Percentiles rank a stretch among this genome's conserved stretches.
Evolutionary conservation across 2,888 invertebrate species (phyloP).

Genomic region (Heliconius charithonia): DNA sequence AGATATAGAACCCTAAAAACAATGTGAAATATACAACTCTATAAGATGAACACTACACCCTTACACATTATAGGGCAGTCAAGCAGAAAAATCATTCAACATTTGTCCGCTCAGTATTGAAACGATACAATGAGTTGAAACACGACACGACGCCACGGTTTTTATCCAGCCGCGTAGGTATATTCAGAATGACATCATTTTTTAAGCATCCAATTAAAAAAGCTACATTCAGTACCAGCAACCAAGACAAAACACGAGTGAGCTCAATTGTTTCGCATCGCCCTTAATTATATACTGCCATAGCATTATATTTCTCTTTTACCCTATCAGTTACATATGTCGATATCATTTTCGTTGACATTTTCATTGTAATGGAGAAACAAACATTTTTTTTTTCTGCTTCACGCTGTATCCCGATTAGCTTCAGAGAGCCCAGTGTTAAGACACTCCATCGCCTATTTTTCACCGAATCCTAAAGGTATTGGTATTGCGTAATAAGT

Average conservation of each 20-base stretch:
- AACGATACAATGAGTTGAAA: not conserved
- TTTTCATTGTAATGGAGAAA: not conserved
- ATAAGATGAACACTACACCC: not conserved
- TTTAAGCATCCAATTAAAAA: conserved; percentile 12
- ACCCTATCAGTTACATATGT: conserved; percentile 1
- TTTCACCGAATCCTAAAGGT: too few species aligned
- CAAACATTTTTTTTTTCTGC: not conserved
- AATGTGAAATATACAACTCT: not conserved
- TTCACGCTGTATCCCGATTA: too few species aligned
- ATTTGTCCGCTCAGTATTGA: not conserved
- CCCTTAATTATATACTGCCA: conserved; percentile 28
- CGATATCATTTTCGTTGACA: not conserved
- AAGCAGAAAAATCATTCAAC: not conserved
- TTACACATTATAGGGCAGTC: not conserved
- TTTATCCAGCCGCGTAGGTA: not conserved
- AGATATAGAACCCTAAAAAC: not conserved
- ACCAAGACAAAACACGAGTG: conserved; percentile 8
- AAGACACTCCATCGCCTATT: too few species aligned
- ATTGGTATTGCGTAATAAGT: too few species aligned
- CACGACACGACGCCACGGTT: not conserved
- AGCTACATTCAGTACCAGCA: conserved; percentile 8
- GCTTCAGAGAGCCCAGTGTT: too few species aligned
- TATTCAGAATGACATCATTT: conserved; percentile 11
- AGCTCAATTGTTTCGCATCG: conserved; percentile 9
- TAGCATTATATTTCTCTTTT: conserved; percentile 8